Conservation (phyloP, 2,113 vertebrate species). For the Epinephelus lanceolatus region DNA sequence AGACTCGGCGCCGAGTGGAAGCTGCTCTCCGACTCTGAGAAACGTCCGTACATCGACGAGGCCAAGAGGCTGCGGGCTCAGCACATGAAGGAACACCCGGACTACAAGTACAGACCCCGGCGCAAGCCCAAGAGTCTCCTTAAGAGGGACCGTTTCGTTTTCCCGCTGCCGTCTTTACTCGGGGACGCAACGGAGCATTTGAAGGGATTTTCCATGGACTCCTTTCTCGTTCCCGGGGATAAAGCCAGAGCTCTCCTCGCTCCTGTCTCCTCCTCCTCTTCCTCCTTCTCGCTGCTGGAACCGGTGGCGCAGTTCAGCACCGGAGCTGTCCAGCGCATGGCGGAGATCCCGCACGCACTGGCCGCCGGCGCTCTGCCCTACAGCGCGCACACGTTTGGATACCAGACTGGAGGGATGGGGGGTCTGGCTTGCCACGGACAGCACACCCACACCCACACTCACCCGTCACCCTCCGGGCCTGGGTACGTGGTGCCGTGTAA, state of each 20-base stretch:
- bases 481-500: constrained; percentile 95
- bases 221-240: constrained; percentile 89
- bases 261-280: constrained; percentile 87
- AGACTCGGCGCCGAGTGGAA: constrained; percentile 97
- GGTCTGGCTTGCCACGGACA: constrained; percentile 91
- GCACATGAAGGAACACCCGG: constrained; percentile 98
- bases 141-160: constrained; percentile 93
- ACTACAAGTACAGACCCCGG: constrained; percentile 97
- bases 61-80: constrained; percentile 96
- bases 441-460: constrained; percentile 92
- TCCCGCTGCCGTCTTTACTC: constrained; percentile 90
- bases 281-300: constrained; percentile 92
- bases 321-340: constrained; percentile 92
- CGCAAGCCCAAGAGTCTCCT: constrained; percentile 94
- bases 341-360: constrained; percentile 90
- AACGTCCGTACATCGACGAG: constrained; percentile 97
- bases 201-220: constrained; percentile 91
- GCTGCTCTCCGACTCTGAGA: constrained; percentile 92
- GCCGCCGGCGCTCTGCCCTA: constrained; percentile 91
- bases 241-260: constrained; percentile 91
- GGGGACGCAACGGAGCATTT: constrained; percentile 91
- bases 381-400: constrained; percentile 90
- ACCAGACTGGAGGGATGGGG: constrained; percentile 91
- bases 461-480: constrained; percentile 90
- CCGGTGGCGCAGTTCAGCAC: constrained; percentile 90